Conservation (phyloP, 2,113 vertebrate genomes). For the Atlantisia rogersi region DNA sequence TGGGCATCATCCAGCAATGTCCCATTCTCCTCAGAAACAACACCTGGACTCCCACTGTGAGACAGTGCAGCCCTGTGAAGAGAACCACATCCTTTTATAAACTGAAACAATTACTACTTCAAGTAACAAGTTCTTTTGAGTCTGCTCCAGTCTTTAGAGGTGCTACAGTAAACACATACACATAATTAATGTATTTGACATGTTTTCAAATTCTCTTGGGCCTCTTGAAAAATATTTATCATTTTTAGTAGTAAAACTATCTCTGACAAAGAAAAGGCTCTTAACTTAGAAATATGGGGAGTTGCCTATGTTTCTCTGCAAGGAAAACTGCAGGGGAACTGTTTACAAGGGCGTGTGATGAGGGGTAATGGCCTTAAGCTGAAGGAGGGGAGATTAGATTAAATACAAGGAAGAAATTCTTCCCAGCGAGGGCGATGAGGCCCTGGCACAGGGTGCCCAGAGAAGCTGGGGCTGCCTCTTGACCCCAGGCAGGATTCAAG, state of each 20-base stretch:
- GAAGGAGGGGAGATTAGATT: no score
- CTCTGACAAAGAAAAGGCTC: not conserved
- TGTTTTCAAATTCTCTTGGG: not conserved
- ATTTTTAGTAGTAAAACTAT: not conserved
- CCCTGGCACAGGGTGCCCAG: no score
- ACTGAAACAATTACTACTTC: not conserved
- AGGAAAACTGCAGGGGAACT: not conserved
- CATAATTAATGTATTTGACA: not conserved
- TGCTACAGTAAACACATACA: not conserved
- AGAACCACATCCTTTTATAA: not conserved
- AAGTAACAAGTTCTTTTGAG: not conserved
- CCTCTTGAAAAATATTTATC: not conserved
- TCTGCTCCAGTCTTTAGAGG: not conserved
- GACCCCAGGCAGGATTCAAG: no score
- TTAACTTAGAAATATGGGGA: not conserved
- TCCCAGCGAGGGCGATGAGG: no score
- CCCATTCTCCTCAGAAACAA: conserved; percentile 83
- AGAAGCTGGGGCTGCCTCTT: no score
- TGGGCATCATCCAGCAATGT: conserved; percentile 86
- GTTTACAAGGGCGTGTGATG: no score
- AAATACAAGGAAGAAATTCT: no score
- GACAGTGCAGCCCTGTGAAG: conserved; percentile 90
- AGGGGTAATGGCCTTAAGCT: no score
- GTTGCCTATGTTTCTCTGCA: not conserved
- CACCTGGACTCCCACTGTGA: conserved; percentile 94